A percentile compares a stretch with the other conserved stretches of the same genome.
phyloP scores from a whole-genome alignment of 2,113 vertebrate species.

The Shinisaurus crocodilurus region DNA sequence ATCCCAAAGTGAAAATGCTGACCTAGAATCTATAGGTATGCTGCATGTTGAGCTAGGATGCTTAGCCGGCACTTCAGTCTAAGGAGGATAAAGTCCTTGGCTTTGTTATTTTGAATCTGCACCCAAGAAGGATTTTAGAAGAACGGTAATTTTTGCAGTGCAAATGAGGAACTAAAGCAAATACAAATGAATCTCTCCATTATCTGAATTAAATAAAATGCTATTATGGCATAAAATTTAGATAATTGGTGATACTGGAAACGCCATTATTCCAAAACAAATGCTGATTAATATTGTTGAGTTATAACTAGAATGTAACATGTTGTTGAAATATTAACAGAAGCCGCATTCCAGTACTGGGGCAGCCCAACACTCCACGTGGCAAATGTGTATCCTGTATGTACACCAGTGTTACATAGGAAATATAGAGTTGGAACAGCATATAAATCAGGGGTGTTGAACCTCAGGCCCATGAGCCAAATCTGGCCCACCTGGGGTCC shows the following conservation, averaged over 20 bases:
- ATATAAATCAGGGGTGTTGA: neutral
- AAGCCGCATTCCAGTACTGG: neutral
- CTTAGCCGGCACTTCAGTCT: constrained; percentile 16
- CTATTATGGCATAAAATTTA: neutral
- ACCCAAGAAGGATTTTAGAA: neutral
- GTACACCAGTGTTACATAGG: neutral
- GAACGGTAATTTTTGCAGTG: neutral
- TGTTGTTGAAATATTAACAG: neutral
- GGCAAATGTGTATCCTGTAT: neutral
- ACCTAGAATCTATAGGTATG: constrained; percentile 1
- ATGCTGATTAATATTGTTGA: neutral
- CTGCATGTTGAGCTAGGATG: constrained; percentile 17
- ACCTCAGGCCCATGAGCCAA: too few relatives aligned
- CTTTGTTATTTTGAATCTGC: constrained; percentile 18
- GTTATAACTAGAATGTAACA: neutral
- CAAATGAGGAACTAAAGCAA: constrained; percentile 4
- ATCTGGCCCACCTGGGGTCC: too few relatives aligned
- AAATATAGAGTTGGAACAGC: neutral
- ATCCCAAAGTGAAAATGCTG: constrained; percentile 8
- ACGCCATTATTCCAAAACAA: neutral
- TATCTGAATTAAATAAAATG: neutral
- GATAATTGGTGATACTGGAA: neutral
- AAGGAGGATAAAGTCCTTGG: neutral
- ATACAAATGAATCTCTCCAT: neutral
- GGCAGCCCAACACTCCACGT: too few relatives aligned